These are phyloP conservation scores for Harlomillsia oculata DNA, from an alignment of 1,140 invertebrate genomes.

Conservation along the genomic window DNA sequence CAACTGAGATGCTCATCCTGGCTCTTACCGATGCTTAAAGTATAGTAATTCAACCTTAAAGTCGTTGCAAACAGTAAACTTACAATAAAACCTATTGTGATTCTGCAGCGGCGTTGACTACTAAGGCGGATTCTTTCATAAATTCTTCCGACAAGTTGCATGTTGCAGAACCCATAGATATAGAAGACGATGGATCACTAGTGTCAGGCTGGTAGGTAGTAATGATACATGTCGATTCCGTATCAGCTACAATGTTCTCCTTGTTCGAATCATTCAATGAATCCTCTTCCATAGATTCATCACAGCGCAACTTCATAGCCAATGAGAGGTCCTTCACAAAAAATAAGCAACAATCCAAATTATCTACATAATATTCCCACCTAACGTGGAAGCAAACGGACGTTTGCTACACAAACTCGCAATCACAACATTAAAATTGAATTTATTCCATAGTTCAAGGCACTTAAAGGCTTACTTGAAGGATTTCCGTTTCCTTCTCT, in stretches of 20 bases:
- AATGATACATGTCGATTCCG: not conserved
- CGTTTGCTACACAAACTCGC: too few species aligned
- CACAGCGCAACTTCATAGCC: conserved; percentile 34
- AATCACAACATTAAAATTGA: conserved; percentile 1
- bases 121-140: not conserved
- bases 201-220: not conserved
- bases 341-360: not conserved
- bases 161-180: too few species aligned
- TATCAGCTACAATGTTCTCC: conserved; percentile 28
- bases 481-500: conserved; percentile 87
- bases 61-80: too few species aligned
- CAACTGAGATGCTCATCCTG: too few species aligned
- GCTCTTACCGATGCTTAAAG: too few species aligned
- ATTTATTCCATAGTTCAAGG: not conserved
- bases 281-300: conserved; percentile 30
- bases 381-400: not conserved
- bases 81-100: too few species aligned
- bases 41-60: too few species aligned
- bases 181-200: conserved; percentile 17
- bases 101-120: not conserved
- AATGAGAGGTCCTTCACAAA: conserved; percentile 32
- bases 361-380: not conserved
- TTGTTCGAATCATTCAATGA: conserved; percentile 35
- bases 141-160: not conserved
- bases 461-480: conserved; percentile 49